These are phyloP conservation scores for Potamarius usumacintae DNA, from an alignment of 2,113 vertebrate species.

Conservation along the genomic window DNA sequence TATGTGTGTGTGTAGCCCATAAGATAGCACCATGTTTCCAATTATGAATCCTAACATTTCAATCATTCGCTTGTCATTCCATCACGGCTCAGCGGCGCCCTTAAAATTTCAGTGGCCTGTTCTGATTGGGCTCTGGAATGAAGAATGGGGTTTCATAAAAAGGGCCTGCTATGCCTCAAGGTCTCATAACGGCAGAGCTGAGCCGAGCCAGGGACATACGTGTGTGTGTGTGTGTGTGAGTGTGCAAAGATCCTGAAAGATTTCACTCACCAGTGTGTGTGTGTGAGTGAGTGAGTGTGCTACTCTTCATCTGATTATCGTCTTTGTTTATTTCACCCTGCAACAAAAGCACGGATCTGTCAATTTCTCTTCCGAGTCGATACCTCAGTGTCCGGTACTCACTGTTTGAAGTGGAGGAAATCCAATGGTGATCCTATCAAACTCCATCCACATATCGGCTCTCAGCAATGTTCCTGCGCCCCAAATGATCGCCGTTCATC, in stretches of 20 bases:
- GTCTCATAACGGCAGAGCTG: conserved; percentile 36
- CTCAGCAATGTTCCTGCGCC: conserved; percentile 51
- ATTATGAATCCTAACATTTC: conserved; percentile 50
- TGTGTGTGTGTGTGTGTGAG: not conserved
- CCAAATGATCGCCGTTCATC: conserved; percentile 56
- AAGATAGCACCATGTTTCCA: conserved; percentile 51
- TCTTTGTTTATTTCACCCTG: conserved; percentile 36
- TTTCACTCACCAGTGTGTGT: not conserved
- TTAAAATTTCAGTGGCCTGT: conserved; percentile 42
- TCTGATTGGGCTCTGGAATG: conserved; percentile 43
- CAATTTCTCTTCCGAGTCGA: conserved; percentile 49
- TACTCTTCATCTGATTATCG: conserved; percentile 21
- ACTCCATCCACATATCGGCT: conserved; percentile 52
- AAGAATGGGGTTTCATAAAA: conserved; percentile 47
- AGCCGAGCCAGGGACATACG: conserved; percentile 25
- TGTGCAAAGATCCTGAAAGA: not conserved
- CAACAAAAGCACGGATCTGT: conserved; percentile 42
- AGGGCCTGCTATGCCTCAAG: conserved; percentile 28
- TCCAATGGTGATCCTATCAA: conserved; percentile 60
- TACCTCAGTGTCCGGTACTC: conserved; percentile 17
- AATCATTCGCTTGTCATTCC: conserved; percentile 54
- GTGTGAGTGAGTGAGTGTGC: conserved; percentile 3
- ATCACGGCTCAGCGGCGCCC: conserved; percentile 37
- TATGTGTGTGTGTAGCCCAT: not conserved
- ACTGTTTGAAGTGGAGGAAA: conserved; percentile 47